Percentiles rank a stretch among this genome's conserved stretches.
phyloP scores from a whole-genome alignment of 1,140 invertebrate species.

The Microvelia longipes region DNA sequence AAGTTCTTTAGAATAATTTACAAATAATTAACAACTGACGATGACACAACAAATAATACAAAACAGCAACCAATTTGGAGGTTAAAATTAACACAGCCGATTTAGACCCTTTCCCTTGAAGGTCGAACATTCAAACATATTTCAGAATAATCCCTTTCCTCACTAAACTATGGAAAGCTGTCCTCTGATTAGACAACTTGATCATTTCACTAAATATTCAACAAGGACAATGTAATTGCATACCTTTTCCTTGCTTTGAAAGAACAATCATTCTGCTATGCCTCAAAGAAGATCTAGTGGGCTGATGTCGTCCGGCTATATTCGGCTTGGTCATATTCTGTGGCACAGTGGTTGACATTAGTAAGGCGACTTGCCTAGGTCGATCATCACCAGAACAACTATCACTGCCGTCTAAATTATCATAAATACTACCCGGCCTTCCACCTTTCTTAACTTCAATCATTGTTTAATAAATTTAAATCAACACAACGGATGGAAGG shows the following conservation, averaged over 20 bases:
- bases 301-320: conserved; percentile 45
- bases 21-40: too few species aligned
- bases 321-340: conserved; percentile 45
- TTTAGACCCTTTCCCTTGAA: too few species aligned
- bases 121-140: too few species aligned
- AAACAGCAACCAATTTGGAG: too few species aligned
- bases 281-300: conserved; percentile 49
- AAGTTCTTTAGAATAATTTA: too few species aligned
- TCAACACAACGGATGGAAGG: background rate
- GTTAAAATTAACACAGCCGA: too few species aligned
- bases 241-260: conserved; percentile 37
- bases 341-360: conserved; percentile 48
- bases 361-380: conserved; percentile 35
- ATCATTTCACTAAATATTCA: too few species aligned
- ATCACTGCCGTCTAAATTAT: conserved; percentile 14
- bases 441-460: conserved; percentile 1
- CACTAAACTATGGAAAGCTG: too few species aligned
- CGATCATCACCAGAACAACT: background rate
- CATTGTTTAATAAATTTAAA: background rate
- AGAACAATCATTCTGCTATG: conserved; percentile 55
- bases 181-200: too few species aligned
- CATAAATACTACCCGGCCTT: conserved; percentile 18
- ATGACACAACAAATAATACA: too few species aligned
- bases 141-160: too few species aligned
- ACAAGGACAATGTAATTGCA: too few species aligned